Percentiles rank a stretch among this genome's conserved stretches.
Conservation (phyloP, 2,113 vertebrate species). For the Piliocolobus tephrosceles region DNA sequence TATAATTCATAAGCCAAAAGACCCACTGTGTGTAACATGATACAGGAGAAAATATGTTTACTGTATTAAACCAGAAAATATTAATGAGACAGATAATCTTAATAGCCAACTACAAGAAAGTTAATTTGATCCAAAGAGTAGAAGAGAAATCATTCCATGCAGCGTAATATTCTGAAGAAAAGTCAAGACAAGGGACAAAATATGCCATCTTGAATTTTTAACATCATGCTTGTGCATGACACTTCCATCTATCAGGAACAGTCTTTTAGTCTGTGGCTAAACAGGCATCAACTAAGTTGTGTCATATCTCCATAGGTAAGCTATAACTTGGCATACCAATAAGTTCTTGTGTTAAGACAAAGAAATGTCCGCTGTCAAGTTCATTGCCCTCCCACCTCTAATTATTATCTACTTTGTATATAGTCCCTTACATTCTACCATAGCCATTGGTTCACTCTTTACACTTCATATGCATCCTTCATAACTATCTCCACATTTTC, state of each 20-base stretch:
- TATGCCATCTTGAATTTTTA: neutral
- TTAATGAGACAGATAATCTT: neutral
- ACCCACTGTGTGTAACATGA: neutral
- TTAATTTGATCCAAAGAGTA: constrained; percentile 19
- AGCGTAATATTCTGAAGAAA: neutral
- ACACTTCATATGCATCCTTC: neutral
- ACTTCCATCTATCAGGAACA: neutral
- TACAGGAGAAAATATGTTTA: neutral
- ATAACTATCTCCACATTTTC: neutral
- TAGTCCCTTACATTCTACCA: neutral
- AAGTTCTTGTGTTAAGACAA: constrained; percentile 18
- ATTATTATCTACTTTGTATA: neutral
- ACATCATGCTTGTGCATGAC: neutral
- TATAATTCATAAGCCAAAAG: neutral
- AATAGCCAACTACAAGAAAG: constrained; percentile 27
- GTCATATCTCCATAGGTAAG: neutral
- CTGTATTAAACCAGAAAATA: neutral
- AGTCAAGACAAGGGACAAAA: neutral
- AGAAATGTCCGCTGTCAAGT: neutral
- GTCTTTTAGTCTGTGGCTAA: neutral
- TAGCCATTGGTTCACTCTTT: neutral
- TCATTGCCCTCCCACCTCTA: neutral
- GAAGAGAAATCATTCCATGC: constrained; percentile 11
- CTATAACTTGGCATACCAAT: neutral
- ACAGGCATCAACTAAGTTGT: neutral